phyloP scores from a whole-genome alignment of 2,888 invertebrate genomes.

The Penaeus monodon region DNA sequence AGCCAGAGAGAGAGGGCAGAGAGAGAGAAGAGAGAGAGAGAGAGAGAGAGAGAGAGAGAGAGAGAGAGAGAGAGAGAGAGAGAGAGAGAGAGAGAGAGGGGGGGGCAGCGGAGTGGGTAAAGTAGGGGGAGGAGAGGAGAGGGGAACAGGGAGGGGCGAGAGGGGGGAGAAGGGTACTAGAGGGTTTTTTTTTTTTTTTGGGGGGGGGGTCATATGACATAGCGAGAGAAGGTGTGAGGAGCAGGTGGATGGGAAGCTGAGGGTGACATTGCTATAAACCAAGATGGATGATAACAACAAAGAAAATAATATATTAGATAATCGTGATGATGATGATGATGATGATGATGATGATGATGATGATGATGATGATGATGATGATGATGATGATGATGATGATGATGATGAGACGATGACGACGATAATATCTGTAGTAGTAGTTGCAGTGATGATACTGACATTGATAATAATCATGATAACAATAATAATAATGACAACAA shows the following conservation, averaged over 20 bases:
- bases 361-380: too few species aligned
- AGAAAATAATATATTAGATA: not conserved
- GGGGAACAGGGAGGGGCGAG: not conserved
- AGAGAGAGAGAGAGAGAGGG: not conserved
- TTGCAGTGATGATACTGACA: not conserved
- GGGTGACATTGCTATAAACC: too few species aligned
- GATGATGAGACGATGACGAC: too few species aligned
- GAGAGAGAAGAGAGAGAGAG: conserved; percentile 11
- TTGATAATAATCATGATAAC: too few species aligned
- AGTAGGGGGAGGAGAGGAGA: not conserved
- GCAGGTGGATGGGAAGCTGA: too few species aligned
- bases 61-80: not conserved
- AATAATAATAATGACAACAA: too few species aligned
- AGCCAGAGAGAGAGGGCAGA: not conserved
- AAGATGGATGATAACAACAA: too few species aligned
- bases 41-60: not conserved
- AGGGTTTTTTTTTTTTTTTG: not conserved
- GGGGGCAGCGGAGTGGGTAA: not conserved
- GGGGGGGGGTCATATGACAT: not conserved
- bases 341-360: not conserved
- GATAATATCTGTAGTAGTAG: not conserved
- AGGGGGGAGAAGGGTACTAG: not conserved
- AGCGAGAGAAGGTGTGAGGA: too few species aligned
- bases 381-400: too few species aligned
- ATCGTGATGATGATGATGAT: conserved; percentile 3